Conservation (phyloP, 2,113 vertebrate genomes). For the Odocoileus virginianus region DNA sequence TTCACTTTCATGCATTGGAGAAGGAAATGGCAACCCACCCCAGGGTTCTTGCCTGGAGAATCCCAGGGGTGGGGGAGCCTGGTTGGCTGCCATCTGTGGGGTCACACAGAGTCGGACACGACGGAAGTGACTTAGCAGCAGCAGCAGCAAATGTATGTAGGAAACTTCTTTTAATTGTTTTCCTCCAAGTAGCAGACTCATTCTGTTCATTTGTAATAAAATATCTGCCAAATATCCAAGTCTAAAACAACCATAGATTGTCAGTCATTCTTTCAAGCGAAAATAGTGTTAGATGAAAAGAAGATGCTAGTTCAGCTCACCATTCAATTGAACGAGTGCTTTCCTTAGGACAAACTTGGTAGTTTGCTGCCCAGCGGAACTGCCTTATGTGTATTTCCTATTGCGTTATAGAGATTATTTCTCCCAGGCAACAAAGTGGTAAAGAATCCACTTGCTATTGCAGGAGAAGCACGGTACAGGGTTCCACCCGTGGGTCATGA, state of each 20-base stretch:
- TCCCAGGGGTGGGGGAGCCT: too few relatives aligned
- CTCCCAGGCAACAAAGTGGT: background rate
- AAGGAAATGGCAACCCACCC: too few relatives aligned
- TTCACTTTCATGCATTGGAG: too few relatives aligned
- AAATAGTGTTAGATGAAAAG: background rate
- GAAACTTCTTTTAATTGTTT: background rate
- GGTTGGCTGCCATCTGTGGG: too few relatives aligned
- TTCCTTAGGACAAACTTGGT: background rate
- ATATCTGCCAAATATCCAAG: background rate
- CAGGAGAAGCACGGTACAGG: background rate
- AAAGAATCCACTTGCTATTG: background rate
- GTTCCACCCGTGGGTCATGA: background rate
- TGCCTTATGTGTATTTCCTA: background rate
- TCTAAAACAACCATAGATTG: background rate
- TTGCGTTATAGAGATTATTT: background rate
- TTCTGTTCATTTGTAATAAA: background rate
- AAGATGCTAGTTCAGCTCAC: background rate
- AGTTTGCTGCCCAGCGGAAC: background rate
- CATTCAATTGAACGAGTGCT: accelerated
- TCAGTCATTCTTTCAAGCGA: background rate
- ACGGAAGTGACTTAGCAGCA: too few relatives aligned
- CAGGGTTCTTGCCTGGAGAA: too few relatives aligned
- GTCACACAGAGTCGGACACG: too few relatives aligned
- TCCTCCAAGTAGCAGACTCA: background rate
- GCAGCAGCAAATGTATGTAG: background rate